phyloP scores from a whole-genome alignment of 2,797 vertebrate species.

The Danio choprae region DNA sequence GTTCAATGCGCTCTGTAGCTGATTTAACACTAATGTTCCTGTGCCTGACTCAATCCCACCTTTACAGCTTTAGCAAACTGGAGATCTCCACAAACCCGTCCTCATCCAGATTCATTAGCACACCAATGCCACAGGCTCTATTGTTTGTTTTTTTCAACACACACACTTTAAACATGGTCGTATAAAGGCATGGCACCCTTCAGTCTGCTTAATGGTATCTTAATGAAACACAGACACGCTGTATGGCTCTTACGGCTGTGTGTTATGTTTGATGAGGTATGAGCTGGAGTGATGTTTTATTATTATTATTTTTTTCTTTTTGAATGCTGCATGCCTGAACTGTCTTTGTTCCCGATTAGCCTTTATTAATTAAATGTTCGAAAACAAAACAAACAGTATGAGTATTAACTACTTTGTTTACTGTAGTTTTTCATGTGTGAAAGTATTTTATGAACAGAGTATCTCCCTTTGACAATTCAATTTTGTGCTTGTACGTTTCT shows the following conservation, averaged over 20 bases:
- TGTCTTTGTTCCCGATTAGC: background rate
- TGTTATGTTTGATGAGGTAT: background rate
- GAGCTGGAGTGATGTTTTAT: background rate
- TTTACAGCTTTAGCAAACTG: slow-evolving; percentile 29
- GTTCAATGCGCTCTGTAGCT: slow-evolving; percentile 5
- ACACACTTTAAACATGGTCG: slow-evolving; percentile 24
- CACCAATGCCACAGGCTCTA: slow-evolving; percentile 20
- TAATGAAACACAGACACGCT: slow-evolving; percentile 44
- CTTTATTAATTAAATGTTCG: background rate
- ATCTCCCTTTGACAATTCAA: no score
- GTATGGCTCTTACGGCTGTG: background rate
- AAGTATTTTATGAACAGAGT: no score
- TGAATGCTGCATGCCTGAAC: background rate
- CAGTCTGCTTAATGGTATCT: slow-evolving; percentile 34
- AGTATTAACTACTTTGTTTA: background rate
- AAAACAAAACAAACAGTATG: background rate
- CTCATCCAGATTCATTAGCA: slow-evolving; percentile 12
- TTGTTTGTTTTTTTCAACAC: slow-evolving; percentile 42
- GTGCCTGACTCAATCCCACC: slow-evolving; percentile 15
- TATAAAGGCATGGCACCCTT: slow-evolving; percentile 29
- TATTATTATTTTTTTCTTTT: background rate
- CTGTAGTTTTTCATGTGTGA: no score
- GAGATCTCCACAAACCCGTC: slow-evolving; percentile 4
- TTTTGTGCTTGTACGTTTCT: no score
- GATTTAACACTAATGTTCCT: slow-evolving; percentile 39